These are phyloP conservation scores for Passer montanus DNA, from an alignment of 2,113 vertebrate species.

Conservation along the genomic window DNA sequence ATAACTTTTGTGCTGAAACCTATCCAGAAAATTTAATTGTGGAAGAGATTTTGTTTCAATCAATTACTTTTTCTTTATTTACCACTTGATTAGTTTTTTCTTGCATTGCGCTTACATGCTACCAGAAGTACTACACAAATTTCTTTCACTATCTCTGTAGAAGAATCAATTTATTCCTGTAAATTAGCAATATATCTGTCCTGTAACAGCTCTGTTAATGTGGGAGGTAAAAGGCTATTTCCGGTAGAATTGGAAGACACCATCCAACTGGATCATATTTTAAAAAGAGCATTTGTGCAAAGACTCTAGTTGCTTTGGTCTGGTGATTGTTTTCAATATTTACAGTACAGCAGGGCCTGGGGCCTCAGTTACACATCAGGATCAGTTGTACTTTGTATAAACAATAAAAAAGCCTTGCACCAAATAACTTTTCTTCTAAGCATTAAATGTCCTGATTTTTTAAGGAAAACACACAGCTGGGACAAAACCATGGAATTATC, in stretches of 20 bases:
- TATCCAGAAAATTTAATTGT: not conserved
- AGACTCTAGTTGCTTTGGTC: not conserved
- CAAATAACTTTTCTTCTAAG: not conserved
- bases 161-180: not conserved
- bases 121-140: not conserved
- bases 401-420: not conserved
- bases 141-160: not conserved
- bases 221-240: not conserved
- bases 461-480: constrained; percentile 11
- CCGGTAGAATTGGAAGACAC: not conserved
- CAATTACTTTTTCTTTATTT: not conserved
- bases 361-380: not conserved
- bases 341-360: constrained; percentile 2
- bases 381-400: constrained; percentile 31
- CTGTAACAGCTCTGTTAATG: not conserved
- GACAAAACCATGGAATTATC: not conserved
- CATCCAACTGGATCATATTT: not conserved
- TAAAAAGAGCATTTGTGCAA: not conserved
- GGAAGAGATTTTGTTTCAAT: not conserved
- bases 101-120: not conserved
- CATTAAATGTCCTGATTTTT: constrained; percentile 1
- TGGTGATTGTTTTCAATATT: constrained; percentile 27
- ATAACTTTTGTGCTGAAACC: not conserved
- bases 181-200: not conserved
- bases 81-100: not conserved